Conservation (phyloP, 1,140 invertebrate species). For the Drosophila orosa region DNA sequence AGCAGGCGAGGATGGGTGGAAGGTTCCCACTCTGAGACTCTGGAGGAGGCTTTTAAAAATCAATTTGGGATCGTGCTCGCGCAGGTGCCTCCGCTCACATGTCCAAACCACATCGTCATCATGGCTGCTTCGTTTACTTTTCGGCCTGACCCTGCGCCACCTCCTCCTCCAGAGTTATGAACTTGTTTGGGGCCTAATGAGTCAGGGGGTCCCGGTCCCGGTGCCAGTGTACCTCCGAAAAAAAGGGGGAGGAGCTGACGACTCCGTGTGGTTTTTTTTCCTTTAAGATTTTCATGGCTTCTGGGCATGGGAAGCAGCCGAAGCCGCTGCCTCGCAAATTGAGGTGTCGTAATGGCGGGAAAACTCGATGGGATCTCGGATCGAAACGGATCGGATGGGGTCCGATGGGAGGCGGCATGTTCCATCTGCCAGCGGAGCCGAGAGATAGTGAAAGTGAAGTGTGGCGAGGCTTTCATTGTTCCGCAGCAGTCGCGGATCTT, state of each 20-base stretch:
- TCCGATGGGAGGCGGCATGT: constrained; percentile 40
- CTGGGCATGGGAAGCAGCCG: constrained; percentile 60
- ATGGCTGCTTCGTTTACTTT: constrained; percentile 61
- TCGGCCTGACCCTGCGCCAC: constrained; percentile 54
- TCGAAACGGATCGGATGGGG: constrained; percentile 17
- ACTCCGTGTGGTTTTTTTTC: constrained; percentile 36
- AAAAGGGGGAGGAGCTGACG: constrained; percentile 40
- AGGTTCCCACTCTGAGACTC: constrained; percentile 23
- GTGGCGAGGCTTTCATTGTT: constrained; percentile 53
- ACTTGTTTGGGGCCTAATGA: constrained; percentile 75
- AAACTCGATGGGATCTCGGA: constrained; percentile 35
- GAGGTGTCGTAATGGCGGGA: constrained; percentile 77
- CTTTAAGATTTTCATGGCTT: constrained; percentile 63
- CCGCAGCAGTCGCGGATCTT: constrained; percentile 42
- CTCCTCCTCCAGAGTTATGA: constrained; percentile 69
- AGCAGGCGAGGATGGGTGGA: constrained; percentile 10
- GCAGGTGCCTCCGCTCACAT: constrained; percentile 63
- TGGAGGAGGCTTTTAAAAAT: constrained; percentile 55
- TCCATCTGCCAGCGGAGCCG: constrained; percentile 52
- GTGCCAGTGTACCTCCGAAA: neutral
- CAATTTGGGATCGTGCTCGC: constrained; percentile 54
- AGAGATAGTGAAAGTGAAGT: constrained; percentile 69
- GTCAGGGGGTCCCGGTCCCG: constrained; percentile 20
- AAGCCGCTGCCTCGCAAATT: constrained; percentile 53
- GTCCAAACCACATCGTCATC: constrained; percentile 55